These are phyloP conservation scores for Halcyon senegalensis DNA, from an alignment of 2,113 vertebrate species.

Conservation along the genomic window DNA sequence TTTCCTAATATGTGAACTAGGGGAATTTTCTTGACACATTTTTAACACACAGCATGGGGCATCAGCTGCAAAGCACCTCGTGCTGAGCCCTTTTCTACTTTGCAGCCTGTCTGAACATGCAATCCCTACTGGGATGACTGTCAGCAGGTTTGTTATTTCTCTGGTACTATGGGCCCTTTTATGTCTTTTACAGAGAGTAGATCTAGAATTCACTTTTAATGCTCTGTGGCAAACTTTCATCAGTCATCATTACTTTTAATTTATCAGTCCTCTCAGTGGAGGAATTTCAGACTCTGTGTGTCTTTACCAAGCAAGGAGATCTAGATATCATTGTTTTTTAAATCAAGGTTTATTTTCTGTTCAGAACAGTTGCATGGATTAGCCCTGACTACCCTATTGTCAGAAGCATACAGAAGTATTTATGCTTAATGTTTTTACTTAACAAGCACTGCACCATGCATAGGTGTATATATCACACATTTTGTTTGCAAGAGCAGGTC, in stretches of 20 bases:
- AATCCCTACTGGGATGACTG: background rate
- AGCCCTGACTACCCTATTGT: background rate
- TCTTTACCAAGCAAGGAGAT: background rate
- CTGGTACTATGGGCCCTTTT: background rate
- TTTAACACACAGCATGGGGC: background rate
- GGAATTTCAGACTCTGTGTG: background rate
- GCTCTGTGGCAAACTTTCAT: background rate
- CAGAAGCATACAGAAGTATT: background rate
- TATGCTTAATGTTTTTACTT: background rate
- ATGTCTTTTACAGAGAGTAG: background rate
- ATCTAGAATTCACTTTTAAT: background rate
- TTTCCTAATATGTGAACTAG: background rate
- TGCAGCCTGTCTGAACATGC: background rate
- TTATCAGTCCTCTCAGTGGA: background rate
- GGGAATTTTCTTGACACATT: background rate
- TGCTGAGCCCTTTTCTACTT: background rate
- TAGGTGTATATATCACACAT: background rate
- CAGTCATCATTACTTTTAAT: background rate
- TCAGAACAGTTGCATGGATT: background rate
- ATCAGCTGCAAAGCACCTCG: background rate
- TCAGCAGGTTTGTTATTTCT: rapidly evolving
- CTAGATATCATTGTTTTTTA: background rate
- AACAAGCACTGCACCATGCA: background rate
- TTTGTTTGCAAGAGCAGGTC: background rate
- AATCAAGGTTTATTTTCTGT: background rate